Percentiles rank a stretch among this genome's conserved stretches.
Evolutionary conservation across 2,797 vertebrate species (phyloP).

Genomic region (Xiphorhynchus erythropygius): DNA sequence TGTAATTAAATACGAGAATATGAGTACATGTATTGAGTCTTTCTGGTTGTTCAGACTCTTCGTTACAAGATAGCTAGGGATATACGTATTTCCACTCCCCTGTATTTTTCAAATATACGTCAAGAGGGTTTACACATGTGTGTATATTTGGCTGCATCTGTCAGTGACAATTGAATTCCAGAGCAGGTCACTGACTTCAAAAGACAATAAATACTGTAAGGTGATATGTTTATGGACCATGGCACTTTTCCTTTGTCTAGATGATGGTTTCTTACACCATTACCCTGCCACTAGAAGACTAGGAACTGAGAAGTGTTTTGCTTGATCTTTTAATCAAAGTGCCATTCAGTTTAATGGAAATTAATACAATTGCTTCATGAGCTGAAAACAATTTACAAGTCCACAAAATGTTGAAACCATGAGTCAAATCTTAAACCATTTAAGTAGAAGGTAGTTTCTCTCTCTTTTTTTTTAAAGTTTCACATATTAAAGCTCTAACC

Average conservation of each 20-base stretch:
- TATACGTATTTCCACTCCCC: background rate
- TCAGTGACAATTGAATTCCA: background rate
- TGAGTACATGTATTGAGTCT: background rate
- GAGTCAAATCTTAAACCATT: background rate
- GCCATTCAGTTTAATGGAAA: background rate
- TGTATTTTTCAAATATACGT: background rate
- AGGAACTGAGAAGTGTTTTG: background rate
- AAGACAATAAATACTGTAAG: background rate
- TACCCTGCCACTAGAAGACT: background rate
- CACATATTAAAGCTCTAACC: background rate
- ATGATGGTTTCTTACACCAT: background rate
- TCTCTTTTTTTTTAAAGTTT: background rate
- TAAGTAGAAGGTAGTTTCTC: background rate
- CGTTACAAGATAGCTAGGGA: background rate
- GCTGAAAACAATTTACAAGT: background rate
- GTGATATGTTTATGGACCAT: background rate
- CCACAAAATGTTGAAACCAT: background rate
- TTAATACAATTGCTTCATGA: background rate
- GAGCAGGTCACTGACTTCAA: slow-evolving; percentile 12
- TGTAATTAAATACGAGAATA: background rate
- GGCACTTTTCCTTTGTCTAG: background rate
- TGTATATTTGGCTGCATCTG: background rate
- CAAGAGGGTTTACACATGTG: background rate
- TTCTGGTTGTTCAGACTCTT: background rate
- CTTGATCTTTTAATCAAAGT: background rate